phyloP scores from a whole-genome alignment of 1,140 invertebrate genomes.

The Nautilus pompilius region DNA sequence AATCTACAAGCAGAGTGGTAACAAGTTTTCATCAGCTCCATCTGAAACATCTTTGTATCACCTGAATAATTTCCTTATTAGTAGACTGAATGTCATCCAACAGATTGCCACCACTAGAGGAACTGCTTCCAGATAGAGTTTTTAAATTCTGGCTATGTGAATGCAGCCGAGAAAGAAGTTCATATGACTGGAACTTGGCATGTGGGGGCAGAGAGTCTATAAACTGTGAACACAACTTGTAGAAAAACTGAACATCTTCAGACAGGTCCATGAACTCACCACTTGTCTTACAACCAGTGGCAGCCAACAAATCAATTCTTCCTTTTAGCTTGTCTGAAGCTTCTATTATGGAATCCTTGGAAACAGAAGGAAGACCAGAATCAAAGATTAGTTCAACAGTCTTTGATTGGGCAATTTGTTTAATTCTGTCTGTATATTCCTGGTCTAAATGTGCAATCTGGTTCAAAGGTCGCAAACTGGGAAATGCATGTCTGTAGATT shows the following conservation, averaged over 20 bases:
- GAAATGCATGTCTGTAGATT: no score
- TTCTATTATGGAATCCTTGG: conserved; percentile 36
- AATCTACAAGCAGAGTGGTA: no score
- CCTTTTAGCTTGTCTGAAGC: conserved; percentile 31
- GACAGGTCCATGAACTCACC: conserved; percentile 50
- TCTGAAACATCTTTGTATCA: conserved; percentile 79
- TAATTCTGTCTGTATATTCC: background rate
- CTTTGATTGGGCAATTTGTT: background rate
- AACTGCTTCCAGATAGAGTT: conserved; percentile 62
- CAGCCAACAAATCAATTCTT: conserved; percentile 36
- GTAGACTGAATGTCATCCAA: conserved; percentile 72
- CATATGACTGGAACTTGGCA: conserved; percentile 83
- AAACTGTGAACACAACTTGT: conserved; percentile 43
- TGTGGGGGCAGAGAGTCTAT: conserved; percentile 69
- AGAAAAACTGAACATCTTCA: conserved; percentile 47
- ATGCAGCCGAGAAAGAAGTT: conserved; percentile 78
- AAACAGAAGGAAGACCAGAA: conserved; percentile 27
- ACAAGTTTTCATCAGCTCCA: no score
- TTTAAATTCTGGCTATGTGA: conserved; percentile 72
- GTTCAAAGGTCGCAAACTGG: no score
- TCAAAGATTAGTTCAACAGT: conserved; percentile 14
- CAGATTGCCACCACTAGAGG: conserved; percentile 60
- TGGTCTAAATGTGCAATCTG: no score
- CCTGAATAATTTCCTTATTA: conserved; percentile 76
- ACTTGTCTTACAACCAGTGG: conserved; percentile 41